Base-by-base conservation (phyloP, 2,113 vertebrate genomes). In the Xenopus laevis region DNA sequence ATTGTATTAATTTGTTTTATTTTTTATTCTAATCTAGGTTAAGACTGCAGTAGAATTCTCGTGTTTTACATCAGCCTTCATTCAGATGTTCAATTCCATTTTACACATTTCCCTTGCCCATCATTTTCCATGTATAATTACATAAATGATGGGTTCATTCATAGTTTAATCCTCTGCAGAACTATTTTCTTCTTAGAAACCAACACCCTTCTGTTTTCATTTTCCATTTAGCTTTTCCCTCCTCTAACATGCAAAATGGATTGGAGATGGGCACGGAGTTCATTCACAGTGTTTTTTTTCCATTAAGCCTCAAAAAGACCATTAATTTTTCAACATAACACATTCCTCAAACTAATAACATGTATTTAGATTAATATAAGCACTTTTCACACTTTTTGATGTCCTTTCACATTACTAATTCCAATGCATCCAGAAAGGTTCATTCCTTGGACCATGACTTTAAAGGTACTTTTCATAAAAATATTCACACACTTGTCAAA, bases 301-400 rank as follows among this genome's bases (percentile, higher is more conserved):
- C 33, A 40, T 40, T 40, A 40, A 53, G 27, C 53, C 79, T 66
- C 64, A 79, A 79, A 27, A 58, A 58, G 15, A 20, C 15, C 55
- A 3, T 17, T 10, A 10, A 18, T 58, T 58, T 58, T 18, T 58
- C n/a, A 8, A n/a, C 55, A 18, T 4, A 50, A 13, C 15, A 10
- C 11, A 50, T 58, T 17, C 4, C 18, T 58, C 11, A 10, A 18
- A 18, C 55, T 58, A 16, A 4, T 16, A 58, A 4, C 7, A 10
- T 58, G 5, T 10, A 17, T 58, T 18, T 58, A 4, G 55, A 58
- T 20, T 20, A 18, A 58, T 12, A 20, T 20, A 20, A 16, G 17
- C 11, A 58, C 55, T 58, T 58, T 27, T 2, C 23, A 27, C 23
- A 27, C 23, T 27, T 27, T 27, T 27, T 27, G 23, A 27, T 27